Conservation (phyloP, 1,140 invertebrate genomes). For the Aphelenchoides avenae region DNA sequence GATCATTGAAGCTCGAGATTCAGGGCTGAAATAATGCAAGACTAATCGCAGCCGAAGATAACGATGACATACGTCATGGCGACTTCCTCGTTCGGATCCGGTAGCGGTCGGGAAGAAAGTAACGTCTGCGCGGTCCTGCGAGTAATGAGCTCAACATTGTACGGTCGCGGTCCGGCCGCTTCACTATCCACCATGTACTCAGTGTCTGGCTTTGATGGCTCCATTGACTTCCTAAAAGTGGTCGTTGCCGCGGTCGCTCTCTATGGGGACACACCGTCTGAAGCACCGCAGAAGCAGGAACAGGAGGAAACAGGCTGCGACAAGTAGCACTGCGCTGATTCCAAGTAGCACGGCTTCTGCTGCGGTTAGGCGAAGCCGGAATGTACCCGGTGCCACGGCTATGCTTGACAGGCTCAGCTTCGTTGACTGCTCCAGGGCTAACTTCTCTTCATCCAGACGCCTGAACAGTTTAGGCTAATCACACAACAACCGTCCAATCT, state of each 20-base stretch:
- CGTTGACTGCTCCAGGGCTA: no score
- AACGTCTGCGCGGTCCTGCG: constrained; percentile 46
- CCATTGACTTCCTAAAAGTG: no score
- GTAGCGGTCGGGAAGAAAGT: constrained; percentile 34
- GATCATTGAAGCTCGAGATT: constrained; percentile 41
- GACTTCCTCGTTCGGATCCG: constrained; percentile 42
- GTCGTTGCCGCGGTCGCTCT: no score
- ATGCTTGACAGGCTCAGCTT: no score
- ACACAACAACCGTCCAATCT: constrained; percentile 1
- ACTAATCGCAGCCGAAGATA: not conserved
- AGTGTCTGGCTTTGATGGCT: constrained; percentile 44
- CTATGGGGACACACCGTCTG: no score
- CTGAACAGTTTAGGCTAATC: constrained; percentile 7
- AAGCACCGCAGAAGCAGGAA: not conserved
- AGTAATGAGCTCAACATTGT: constrained; percentile 57
- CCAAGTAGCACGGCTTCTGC: constrained; percentile 13
- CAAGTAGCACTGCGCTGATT: constrained; percentile 16
- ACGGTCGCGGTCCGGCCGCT: constrained; percentile 47
- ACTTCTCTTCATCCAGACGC: no score
- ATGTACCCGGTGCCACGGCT: no score
- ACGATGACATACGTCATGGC: constrained; percentile 36
- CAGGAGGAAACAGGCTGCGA: constrained; percentile 14
- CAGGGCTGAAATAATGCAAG: constrained; percentile 22
- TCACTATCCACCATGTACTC: constrained; percentile 50
- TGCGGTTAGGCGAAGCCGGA: no score